A percentile compares a stretch with the other conserved stretches of the same genome.
Conservation (phyloP, 1,140 invertebrate genomes). For the Propsilocerus akamusi region DNA sequence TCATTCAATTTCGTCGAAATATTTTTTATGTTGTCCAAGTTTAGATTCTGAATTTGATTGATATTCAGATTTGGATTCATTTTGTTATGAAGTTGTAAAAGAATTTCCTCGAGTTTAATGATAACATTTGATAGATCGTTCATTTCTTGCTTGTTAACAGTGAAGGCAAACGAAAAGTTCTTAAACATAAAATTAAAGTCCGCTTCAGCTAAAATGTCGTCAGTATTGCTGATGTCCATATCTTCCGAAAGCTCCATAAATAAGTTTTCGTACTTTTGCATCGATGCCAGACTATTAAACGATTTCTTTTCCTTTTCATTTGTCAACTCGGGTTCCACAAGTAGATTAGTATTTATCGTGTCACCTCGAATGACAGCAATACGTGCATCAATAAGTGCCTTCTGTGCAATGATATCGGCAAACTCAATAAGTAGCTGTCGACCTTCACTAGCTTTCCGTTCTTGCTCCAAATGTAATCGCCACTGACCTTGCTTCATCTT, state of each 20-base stretch:
- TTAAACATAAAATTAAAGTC: slow-evolving; percentile 14
- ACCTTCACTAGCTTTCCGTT: slow-evolving; percentile 28
- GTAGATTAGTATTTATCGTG: slow-evolving; percentile 7
- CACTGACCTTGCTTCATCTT: slow-evolving; percentile 23
- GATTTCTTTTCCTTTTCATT: slow-evolving; percentile 3
- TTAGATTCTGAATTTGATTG: slow-evolving; percentile 4
- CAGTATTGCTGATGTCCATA: slow-evolving; percentile 12
- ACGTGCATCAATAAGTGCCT: slow-evolving; percentile 53
- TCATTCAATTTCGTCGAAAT: neutral
- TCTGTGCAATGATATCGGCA: slow-evolving; percentile 54
- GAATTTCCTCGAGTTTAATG: slow-evolving; percentile 11
- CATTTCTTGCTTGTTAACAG: slow-evolving; percentile 10
- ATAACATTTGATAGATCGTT: slow-evolving; percentile 10
- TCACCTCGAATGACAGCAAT: slow-evolving; percentile 37
- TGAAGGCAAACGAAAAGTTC: slow-evolving; percentile 10
- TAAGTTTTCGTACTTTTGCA: slow-evolving; percentile 12
- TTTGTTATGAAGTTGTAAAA: slow-evolving; percentile 10
- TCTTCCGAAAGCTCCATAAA: slow-evolving; percentile 12
- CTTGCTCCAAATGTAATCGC: slow-evolving; percentile 24
- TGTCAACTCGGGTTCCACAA: slow-evolving; percentile 5
- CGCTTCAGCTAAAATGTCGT: slow-evolving; percentile 12
- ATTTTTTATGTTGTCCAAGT: neutral
- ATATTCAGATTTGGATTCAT: slow-evolving; percentile 9
- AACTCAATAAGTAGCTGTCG: slow-evolving; percentile 42
- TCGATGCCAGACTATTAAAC: slow-evolving; percentile 6